These are phyloP conservation scores for Luidia sarsii DNA, from an alignment of 53 echinoderm and acorn worm genomes.

Conservation along the genomic window DNA sequence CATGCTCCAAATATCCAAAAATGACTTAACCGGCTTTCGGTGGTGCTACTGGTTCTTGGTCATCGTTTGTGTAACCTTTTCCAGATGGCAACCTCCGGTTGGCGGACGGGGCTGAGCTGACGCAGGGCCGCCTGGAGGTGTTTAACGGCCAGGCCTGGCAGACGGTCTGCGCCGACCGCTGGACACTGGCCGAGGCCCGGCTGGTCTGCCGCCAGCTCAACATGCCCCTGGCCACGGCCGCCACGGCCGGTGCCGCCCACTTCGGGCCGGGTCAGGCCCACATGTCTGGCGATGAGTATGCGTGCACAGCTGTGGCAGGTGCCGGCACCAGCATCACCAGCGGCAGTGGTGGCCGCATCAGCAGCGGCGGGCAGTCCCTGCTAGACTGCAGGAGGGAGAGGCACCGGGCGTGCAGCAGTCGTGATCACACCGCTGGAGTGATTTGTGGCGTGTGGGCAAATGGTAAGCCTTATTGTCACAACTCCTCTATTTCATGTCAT, in stretches of 20 bases:
- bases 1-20: no score
- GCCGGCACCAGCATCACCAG: no score
- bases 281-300: background rate
- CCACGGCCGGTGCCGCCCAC: background rate
- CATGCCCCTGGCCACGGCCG: slow-evolving; percentile 7
- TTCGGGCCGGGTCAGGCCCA: background rate
- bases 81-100: slow-evolving; percentile 1
- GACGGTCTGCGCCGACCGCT: slow-evolving; percentile 15
- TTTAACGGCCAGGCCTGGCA: background rate
- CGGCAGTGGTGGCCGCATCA: no score
- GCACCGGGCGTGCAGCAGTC: background rate
- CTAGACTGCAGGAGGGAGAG: background rate
- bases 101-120: background rate
- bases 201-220: slow-evolving; percentile 18
- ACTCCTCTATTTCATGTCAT: no score
- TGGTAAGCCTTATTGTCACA: no score
- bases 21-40: no score
- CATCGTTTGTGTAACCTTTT: background rate
- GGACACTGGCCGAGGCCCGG: slow-evolving; percentile 15
- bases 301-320: background rate
- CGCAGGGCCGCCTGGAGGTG: slow-evolving; percentile 28
- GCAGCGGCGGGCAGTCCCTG: background rate
- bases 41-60: no score
- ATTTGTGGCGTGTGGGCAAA: slow-evolving; percentile 8
- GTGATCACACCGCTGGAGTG: background rate